A percentile compares a stretch with the other conserved stretches of the same genome.
These are phyloP conservation scores for Cairina moschata DNA, from an alignment of 2,113 vertebrate genomes.

Conservation along the genomic window DNA sequence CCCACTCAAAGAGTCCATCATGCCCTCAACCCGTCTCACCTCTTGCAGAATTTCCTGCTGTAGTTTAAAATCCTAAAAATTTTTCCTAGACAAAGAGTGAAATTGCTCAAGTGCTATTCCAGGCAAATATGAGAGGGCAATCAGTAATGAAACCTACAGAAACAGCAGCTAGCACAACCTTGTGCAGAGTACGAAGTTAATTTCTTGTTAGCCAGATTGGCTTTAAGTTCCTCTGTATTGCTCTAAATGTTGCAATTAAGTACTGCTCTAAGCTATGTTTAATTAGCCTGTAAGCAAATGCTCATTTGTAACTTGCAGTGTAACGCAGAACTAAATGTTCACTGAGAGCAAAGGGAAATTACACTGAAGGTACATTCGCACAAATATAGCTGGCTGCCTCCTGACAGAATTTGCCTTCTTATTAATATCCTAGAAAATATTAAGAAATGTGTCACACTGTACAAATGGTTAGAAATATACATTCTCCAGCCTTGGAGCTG, in stretches of 20 bases:
- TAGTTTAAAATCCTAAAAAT: background rate
- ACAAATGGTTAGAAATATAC: background rate
- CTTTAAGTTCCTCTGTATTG: slow-evolving; percentile 1
- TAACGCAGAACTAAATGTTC: background rate
- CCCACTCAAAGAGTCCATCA: background rate
- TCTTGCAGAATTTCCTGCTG: background rate
- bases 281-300: slow-evolving; percentile 52
- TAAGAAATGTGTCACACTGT: background rate
- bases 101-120: background rate
- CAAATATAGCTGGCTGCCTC: slow-evolving; percentile 33
- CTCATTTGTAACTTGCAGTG: slow-evolving; percentile 23
- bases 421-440: slow-evolving; percentile 10
- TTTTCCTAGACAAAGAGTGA: background rate
- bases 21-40: background rate
- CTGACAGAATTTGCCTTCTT: background rate
- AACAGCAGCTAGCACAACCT: background rate
- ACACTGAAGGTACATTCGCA: background rate
- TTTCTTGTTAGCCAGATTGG: background rate
- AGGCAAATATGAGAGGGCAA: background rate
- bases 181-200: background rate
- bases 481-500: background rate
- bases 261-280: slow-evolving; percentile 31
- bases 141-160: background rate
- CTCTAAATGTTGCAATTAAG: slow-evolving; percentile 28
- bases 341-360: slow-evolving; percentile 19